phyloP scores from a whole-genome alignment of 2,797 vertebrate genomes.

The Loriculus beryllinus region DNA sequence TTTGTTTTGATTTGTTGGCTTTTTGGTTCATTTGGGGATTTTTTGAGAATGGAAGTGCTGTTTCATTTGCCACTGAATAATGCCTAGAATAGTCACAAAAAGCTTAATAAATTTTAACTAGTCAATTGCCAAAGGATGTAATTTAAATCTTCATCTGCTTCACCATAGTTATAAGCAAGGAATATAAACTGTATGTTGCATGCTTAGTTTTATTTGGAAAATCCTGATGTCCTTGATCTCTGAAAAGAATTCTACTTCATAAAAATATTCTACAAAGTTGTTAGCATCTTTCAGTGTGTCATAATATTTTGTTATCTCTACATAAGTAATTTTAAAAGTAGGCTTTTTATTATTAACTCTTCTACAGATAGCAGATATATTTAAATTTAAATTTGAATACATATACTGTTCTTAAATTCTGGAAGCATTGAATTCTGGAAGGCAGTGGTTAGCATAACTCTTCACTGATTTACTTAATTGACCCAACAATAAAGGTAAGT shows the following conservation, averaged over 20 bases:
- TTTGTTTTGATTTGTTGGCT: background rate
- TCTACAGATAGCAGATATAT: background rate
- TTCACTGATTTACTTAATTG: background rate
- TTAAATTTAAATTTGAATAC: background rate
- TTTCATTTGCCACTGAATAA: background rate
- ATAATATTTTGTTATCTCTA: background rate
- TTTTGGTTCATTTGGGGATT: background rate
- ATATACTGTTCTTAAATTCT: background rate
- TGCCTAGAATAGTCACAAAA: background rate
- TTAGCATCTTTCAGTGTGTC: background rate
- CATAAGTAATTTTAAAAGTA: background rate
- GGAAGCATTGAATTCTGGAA: background rate
- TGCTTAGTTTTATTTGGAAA: background rate
- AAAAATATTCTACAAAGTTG: background rate
- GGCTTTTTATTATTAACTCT: background rate
- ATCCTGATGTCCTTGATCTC: background rate
- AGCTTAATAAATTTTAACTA: background rate
- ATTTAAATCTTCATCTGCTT: background rate
- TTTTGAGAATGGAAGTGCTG: background rate
- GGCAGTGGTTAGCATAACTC: background rate
- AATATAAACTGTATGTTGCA: background rate
- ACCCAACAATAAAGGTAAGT: background rate
- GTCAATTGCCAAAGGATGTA: background rate
- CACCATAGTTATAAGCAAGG: background rate
- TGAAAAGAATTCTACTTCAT: background rate